Evolutionary conservation across 2,888 invertebrate genomes (phyloP).

Genomic region (Pteria penguin): DNA sequence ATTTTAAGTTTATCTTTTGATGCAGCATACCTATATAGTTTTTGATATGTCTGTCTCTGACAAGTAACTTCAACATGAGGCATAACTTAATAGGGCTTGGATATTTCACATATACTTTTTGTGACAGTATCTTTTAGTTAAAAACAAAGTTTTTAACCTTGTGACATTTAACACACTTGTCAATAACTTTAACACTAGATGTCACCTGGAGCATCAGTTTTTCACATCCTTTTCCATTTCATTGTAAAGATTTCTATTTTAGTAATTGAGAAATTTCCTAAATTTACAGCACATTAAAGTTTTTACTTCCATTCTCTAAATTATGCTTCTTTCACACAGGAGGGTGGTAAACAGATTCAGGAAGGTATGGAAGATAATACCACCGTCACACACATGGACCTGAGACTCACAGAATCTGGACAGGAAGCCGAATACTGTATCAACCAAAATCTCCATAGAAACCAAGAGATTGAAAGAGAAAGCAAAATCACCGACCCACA

Average conservation of each 20-base stretch:
- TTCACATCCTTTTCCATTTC: no score
- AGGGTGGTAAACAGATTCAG: slow-evolving; percentile 80
- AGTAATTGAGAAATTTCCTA: not conserved
- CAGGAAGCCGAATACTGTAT: slow-evolving; percentile 80
- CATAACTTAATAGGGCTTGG: no score
- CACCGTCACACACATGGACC: slow-evolving; percentile 77
- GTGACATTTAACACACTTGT: no score
- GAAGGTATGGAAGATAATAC: slow-evolving; percentile 80
- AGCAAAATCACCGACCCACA: slow-evolving; percentile 60
- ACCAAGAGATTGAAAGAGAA: slow-evolving; percentile 76
- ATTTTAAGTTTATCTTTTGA: not conserved
- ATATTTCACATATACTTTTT: no score
- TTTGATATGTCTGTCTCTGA: not conserved
- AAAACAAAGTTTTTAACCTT: no score
- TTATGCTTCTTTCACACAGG: slow-evolving; percentile 60
- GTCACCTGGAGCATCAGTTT: no score
- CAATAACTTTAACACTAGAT: no score
- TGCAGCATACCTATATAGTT: not conserved
- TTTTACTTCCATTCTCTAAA: not conserved
- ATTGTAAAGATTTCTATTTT: not conserved
- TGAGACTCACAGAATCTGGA: slow-evolving; percentile 79
- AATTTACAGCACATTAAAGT: not conserved
- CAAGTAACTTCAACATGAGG: not conserved
- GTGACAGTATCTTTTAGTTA: no score
- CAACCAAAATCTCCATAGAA: slow-evolving; percentile 76